A percentile compares a stretch with the other conserved stretches of the same genome.
Evolutionary conservation across 2,888 invertebrate genomes (phyloP).

Genomic region (Leuctra nigra): DNA sequence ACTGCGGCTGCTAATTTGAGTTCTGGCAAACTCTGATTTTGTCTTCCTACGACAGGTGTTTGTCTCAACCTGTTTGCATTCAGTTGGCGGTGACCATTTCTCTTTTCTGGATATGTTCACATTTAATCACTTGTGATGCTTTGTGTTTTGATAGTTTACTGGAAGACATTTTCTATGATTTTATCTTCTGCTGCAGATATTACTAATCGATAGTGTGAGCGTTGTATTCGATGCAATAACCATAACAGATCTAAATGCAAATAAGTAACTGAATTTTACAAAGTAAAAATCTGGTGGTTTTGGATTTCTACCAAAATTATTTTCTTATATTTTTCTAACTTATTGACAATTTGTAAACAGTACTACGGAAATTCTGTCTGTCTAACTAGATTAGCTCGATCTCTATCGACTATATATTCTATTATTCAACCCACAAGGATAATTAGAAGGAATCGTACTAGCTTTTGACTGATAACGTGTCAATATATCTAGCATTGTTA

Average conservation of each 20-base stretch:
- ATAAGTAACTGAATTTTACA: neutral
- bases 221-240: slow-evolving; percentile 3
- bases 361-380: too few species aligned
- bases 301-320: neutral
- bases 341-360: too few species aligned
- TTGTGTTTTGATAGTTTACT: slow-evolving; percentile 6
- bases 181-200: neutral
- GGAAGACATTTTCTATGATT: slow-evolving; percentile 8
- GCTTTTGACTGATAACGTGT: slow-evolving; percentile 31
- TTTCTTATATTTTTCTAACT: neutral
- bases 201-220: neutral
- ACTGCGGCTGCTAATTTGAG: slow-evolving; percentile 26
- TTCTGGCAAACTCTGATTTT: slow-evolving; percentile 26
- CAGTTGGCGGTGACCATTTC: too few species aligned
- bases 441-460: slow-evolving; percentile 21
- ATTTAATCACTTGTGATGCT: neutral
- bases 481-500: slow-evolving; percentile 31
- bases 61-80: too few species aligned
- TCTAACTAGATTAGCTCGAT: slow-evolving; percentile 9
- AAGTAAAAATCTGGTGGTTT: neutral
- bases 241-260: too few species aligned
- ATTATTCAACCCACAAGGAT: too few species aligned
- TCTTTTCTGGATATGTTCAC: too few species aligned
- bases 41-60: slow-evolving; percentile 28
- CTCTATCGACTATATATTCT: slow-evolving; percentile 2